A percentile compares a stretch with the other conserved stretches of the same genome.
These are phyloP conservation scores for Centruroides sculpturatus DNA, from an alignment of 1,140 invertebrate species.

Conservation along the genomic window DNA sequence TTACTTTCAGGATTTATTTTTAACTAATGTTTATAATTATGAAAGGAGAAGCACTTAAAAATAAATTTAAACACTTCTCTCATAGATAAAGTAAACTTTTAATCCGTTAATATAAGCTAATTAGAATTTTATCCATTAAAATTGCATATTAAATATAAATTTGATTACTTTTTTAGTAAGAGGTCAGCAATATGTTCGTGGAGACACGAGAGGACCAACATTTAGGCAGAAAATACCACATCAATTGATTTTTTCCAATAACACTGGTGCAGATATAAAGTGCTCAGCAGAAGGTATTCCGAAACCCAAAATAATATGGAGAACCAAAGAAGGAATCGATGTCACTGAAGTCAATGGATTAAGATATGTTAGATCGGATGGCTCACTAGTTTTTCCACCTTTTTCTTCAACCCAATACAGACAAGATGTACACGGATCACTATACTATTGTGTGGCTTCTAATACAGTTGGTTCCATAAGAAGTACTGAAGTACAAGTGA, in stretches of 20 bases:
- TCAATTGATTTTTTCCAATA: constrained; percentile 83
- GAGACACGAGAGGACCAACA: constrained; percentile 48
- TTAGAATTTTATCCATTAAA: no score
- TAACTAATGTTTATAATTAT: no score
- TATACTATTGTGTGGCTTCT: constrained; percentile 70
- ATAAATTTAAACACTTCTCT: no score
- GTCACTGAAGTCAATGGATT: constrained; percentile 48
- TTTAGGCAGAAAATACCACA: constrained; percentile 85
- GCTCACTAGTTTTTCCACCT: constrained; percentile 28
- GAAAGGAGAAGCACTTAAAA: no score
- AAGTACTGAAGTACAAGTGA: constrained; percentile 78
- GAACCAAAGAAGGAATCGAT: constrained; percentile 38
- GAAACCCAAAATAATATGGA: constrained; percentile 74
- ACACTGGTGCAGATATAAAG: constrained; percentile 77
- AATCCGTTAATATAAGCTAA: no score
- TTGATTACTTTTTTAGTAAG: no score
- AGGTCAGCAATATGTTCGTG: not conserved
- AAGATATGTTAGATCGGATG: constrained; percentile 41
- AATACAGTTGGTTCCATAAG: constrained; percentile 79
- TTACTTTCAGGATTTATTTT: no score
- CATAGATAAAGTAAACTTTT: no score
- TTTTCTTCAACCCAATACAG: constrained; percentile 27
- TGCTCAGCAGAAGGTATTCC: constrained; percentile 81
- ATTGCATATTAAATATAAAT: no score
- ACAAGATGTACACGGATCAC: constrained; percentile 38